Conservation (phyloP, 2,797 vertebrate genomes). For the Schizopygopsis pylzovi region DNA sequence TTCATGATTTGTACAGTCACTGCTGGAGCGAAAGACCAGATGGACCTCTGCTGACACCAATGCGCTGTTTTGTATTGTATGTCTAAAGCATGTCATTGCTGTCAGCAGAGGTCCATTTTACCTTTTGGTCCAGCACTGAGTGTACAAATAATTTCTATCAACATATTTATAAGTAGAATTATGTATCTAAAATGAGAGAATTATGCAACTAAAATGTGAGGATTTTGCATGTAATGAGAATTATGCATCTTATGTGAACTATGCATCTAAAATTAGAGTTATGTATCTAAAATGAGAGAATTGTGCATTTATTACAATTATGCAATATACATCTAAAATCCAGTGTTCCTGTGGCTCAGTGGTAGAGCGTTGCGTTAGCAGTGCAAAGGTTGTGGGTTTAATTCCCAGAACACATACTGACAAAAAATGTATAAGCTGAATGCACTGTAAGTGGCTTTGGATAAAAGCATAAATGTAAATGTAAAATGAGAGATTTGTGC, state of each 20-base stretch:
- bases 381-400: too few species aligned
- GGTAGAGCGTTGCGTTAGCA: too few species aligned
- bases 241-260: neutral
- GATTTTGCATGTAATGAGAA: neutral
- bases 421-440: too few species aligned
- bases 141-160: neutral
- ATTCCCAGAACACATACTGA: too few species aligned
- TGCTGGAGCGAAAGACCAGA: neutral
- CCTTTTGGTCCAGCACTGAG: neutral
- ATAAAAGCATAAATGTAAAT: too few species aligned
- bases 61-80: neutral
- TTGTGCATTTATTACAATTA: neutral
- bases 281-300: neutral
- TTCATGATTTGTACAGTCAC: neutral
- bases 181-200: neutral
- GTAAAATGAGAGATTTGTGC: neutral
- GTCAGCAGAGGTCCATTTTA: neutral
- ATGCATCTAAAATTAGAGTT: neutral
- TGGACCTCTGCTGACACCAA: neutral
- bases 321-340: too few species aligned
- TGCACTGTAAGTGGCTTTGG: too few species aligned
- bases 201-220: neutral
- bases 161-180: neutral
- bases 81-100: neutral
- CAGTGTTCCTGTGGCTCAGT: too few species aligned